Evolutionary conservation across 2,797 vertebrate genomes (phyloP).

Genomic region (Setipinna tenuifilis): DNA sequence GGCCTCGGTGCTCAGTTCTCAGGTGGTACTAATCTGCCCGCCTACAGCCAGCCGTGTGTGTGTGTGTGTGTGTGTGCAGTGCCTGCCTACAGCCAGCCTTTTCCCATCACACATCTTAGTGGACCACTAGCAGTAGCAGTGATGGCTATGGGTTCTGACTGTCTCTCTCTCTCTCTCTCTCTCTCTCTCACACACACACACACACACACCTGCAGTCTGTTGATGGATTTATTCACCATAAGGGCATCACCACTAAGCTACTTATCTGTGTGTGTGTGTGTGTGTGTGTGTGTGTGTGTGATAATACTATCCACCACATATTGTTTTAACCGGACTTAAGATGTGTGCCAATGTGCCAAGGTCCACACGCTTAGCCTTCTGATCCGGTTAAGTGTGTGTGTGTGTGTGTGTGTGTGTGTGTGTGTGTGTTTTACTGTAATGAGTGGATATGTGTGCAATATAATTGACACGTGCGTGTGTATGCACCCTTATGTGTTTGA

Average conservation of each 20-base stretch:
- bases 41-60: background rate
- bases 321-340: slow-evolving; percentile 10
- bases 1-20: background rate
- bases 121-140: background rate
- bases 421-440: background rate
- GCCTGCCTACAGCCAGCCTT: background rate
- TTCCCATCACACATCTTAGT: background rate
- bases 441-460: too few species aligned
- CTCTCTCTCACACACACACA: background rate
- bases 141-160: background rate
- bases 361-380: background rate
- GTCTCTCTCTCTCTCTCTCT: background rate
- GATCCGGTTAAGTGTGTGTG: too few species aligned
- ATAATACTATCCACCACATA: background rate
- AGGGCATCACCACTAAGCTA: background rate
- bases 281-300: background rate
- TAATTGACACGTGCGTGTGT: background rate
- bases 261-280: background rate
- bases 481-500: too few species aligned
- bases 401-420: too few species aligned
- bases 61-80: too few species aligned
- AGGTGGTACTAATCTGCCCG: background rate
- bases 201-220: slow-evolving; percentile 15
- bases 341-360: background rate
- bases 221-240: background rate